A percentile compares a stretch with the other conserved stretches of the same genome.
Evolutionary conservation across 2,113 vertebrate genomes (phyloP).

Genomic region (Abramis brama): DNA sequence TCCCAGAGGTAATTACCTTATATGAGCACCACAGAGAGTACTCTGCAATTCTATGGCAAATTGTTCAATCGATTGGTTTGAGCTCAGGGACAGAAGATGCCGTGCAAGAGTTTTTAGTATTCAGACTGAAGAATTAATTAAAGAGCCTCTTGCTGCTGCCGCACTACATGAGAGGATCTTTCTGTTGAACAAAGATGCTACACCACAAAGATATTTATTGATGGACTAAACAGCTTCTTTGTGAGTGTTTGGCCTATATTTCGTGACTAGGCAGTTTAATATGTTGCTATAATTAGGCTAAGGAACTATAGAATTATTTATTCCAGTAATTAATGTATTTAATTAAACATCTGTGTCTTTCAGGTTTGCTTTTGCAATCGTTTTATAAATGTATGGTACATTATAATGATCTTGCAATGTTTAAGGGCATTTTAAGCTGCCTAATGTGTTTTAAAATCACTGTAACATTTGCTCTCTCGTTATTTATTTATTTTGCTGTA

Average conservation of each 20-base stretch:
- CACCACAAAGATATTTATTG: constrained; percentile 10
- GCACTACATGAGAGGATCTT: constrained; percentile 16
- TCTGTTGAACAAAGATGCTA: constrained; percentile 16
- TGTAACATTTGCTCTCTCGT: not conserved
- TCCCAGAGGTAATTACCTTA: constrained; percentile 43
- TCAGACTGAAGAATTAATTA: constrained; percentile 30
- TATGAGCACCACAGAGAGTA: constrained; percentile 10
- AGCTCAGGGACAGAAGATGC: constrained; percentile 3
- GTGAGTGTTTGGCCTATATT: constrained; percentile 21
- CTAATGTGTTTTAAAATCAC: not conserved
- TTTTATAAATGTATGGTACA: no score
- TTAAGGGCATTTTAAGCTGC: not conserved
- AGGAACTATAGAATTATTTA: not conserved
- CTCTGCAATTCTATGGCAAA: constrained; percentile 29
- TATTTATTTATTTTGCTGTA: not conserved
- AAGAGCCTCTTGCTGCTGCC: not conserved
- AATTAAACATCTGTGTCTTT: not conserved
- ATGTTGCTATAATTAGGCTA: constrained; percentile 2
- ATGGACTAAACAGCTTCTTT: not conserved
- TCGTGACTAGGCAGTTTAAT: not conserved
- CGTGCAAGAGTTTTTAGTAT: not conserved
- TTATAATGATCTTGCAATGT: not conserved
- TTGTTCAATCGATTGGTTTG: constrained; percentile 45
- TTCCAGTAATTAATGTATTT: not conserved
- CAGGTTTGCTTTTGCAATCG: not conserved